phyloP scores from a whole-genome alignment of 2,888 invertebrate species.

The Rhodophaea formosa region DNA sequence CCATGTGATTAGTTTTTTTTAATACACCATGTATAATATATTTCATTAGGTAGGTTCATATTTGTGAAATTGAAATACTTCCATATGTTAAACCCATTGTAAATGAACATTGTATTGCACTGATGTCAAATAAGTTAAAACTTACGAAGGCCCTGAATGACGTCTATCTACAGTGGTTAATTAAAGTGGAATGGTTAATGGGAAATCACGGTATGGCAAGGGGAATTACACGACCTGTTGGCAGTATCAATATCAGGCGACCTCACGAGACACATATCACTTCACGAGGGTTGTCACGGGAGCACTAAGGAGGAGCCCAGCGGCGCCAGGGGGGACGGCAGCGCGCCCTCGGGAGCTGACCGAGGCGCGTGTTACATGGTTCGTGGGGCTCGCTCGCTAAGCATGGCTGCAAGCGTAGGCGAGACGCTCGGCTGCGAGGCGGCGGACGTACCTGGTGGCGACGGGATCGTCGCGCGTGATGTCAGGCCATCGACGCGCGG shows the following conservation, averaged over 20 bases:
- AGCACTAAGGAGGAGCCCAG: conserved; percentile 2
- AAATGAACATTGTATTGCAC: conserved; percentile 9
- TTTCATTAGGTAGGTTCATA: too few species aligned
- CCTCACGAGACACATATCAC: conserved; percentile 10
- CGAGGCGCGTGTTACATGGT: neutral
- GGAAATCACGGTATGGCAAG: neutral
- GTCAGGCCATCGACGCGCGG: conserved; percentile 32
- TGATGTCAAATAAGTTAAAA: neutral
- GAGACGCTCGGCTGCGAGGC: conserved; percentile 19
- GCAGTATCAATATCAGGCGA: conserved; percentile 19
- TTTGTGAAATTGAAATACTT: neutral
- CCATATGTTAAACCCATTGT: neutral
- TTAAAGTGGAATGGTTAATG: conserved; percentile 2
- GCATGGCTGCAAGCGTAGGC: neutral
- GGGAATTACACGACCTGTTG: conserved; percentile 19
- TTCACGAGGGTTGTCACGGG: conserved; percentile 12
- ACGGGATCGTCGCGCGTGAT: conserved; percentile 31
- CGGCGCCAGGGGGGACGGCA: neutral
- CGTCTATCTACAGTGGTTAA: too few species aligned
- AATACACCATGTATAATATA: too few species aligned
- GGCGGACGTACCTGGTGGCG: conserved; percentile 31
- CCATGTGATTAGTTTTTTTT: too few species aligned
- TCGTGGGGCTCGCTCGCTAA: neutral
- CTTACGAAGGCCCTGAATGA: too few species aligned
- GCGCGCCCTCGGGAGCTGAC: neutral